Conservation (phyloP, 2,113 vertebrate species). For the Eclectus roratus region DNA sequence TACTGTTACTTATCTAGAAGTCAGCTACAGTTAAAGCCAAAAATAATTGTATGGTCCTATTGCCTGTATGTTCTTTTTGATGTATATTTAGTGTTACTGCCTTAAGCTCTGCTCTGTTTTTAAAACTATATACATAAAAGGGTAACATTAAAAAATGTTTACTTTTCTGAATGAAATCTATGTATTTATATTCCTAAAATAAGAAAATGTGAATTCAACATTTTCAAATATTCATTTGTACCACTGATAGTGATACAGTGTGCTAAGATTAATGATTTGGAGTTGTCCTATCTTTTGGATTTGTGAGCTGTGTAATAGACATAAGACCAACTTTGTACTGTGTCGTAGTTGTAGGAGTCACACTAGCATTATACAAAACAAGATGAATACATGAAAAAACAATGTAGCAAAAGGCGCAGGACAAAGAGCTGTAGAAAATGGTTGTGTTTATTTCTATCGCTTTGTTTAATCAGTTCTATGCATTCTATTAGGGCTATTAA, state of each 20-base stretch:
- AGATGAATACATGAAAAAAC: background rate
- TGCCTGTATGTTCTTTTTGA: background rate
- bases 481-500: background rate
- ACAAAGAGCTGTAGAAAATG: background rate
- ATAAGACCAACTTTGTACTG: background rate
- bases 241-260: background rate
- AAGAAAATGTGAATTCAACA: background rate
- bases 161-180: background rate
- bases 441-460: background rate
- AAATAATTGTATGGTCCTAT: background rate
- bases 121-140: background rate
- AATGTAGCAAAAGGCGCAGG: background rate
- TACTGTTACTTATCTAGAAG: background rate
- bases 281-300: background rate
- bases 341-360: background rate
- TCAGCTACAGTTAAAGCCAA: background rate
- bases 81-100: background rate
- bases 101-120: background rate
- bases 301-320: background rate
- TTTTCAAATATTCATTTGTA: background rate
- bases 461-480: background rate
- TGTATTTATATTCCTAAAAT: background rate
- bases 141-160: background rate
- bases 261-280: background rate
- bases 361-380: background rate